Percentiles rank a stretch among this genome's conserved stretches.
phyloP scores from a whole-genome alignment of 2,113 vertebrate species.

The Trinectes maculatus region DNA sequence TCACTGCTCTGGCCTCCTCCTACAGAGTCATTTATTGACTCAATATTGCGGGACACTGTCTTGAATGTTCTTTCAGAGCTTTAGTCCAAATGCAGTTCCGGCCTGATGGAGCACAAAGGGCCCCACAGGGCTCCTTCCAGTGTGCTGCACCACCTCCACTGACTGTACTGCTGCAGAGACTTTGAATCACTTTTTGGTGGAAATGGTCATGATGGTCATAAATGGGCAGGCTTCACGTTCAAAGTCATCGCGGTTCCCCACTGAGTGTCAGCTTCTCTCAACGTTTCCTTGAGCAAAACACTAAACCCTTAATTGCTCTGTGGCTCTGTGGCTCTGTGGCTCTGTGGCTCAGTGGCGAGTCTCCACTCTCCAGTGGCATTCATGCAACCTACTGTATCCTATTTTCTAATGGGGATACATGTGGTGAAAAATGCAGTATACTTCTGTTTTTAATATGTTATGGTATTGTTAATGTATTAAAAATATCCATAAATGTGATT shows the following conservation, averaged over 20 bases:
- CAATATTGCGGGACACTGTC: too few species aligned
- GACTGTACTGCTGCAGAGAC: neutral
- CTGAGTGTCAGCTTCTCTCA: slow-evolving; percentile 35
- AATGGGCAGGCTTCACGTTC: slow-evolving; percentile 38
- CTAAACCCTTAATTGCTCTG: slow-evolving; percentile 58
- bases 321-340: slow-evolving; percentile 31
- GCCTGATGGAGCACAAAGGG: too few species aligned
- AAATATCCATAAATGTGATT: too few species aligned
- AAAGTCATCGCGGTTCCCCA: slow-evolving; percentile 44
- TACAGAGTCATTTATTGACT: too few species aligned
- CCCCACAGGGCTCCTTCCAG: too few species aligned
- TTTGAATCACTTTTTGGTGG: neutral
- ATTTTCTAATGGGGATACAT: neutral
- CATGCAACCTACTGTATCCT: slow-evolving; percentile 8
- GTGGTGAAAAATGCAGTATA: neutral
- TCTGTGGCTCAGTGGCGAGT: slow-evolving; percentile 8
- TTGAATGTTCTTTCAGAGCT: too few species aligned
- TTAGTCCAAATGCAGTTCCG: too few species aligned
- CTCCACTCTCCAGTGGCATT: slow-evolving; percentile 27
- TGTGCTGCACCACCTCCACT: too few species aligned
- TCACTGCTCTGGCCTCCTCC: too few species aligned
- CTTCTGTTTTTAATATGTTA: neutral
- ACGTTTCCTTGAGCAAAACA: slow-evolving; percentile 41
- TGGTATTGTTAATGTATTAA: neutral
- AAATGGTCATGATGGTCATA: slow-evolving; percentile 25